Evolutionary conservation across 2,888 invertebrate genomes (phyloP).

Genomic region (Epirrhoe alternata): DNA sequence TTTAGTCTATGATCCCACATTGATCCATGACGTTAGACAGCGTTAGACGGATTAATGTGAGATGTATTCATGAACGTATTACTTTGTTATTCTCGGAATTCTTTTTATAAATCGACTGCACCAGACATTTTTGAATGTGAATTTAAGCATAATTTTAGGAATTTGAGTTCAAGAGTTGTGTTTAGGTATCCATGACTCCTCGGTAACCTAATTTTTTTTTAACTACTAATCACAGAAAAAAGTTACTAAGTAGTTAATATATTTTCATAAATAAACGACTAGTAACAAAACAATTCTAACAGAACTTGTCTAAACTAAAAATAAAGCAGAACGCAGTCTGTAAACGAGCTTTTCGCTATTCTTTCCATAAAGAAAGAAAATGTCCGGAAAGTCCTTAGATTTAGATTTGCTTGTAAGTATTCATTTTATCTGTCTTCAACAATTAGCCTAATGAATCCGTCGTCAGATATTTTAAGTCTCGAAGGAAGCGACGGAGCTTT

Average conservation of each 20-base stretch:
- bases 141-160: too few relatives aligned
- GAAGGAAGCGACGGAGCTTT: conserved; percentile 52
- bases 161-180: too few relatives aligned
- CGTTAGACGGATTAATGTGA: too few relatives aligned
- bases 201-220: too few relatives aligned
- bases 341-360: neutral
- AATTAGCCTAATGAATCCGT: conserved; percentile 56
- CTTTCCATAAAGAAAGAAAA: conserved; percentile 1
- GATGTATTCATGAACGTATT: too few relatives aligned
- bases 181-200: too few relatives aligned
- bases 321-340: neutral
- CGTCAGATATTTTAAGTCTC: conserved; percentile 48
- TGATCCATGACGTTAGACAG: too few relatives aligned
- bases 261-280: neutral
- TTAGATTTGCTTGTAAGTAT: conserved; percentile 11
- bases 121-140: too few relatives aligned
- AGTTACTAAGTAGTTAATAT: neutral
- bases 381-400: conserved; percentile 7
- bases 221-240: too few relatives aligned
- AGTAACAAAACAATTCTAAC: neutral
- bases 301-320: neutral
- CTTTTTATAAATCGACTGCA: too few relatives aligned
- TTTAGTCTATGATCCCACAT: too few relatives aligned
- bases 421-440: conserved; percentile 38
- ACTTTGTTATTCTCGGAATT: too few relatives aligned